Conservation (phyloP, 2,888 invertebrate genomes). For the Plemyria rubiginata region DNA sequence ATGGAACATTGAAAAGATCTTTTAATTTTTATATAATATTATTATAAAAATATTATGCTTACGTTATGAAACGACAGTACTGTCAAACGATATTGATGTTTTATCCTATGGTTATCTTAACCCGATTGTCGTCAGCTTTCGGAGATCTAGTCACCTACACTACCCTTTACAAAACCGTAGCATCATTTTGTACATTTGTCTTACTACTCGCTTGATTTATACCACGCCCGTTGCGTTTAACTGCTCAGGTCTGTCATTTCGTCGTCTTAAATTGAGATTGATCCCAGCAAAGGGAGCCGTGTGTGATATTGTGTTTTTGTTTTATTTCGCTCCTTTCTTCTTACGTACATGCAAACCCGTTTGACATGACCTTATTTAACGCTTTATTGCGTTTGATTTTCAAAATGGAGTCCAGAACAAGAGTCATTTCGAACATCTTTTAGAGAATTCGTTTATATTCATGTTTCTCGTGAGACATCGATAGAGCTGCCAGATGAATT, state of each 20-base stretch:
- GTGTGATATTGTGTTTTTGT: conserved; percentile 67
- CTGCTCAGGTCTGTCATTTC: conserved; percentile 82
- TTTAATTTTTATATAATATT: neutral
- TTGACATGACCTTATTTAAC: conserved; percentile 48
- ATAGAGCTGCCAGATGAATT: neutral
- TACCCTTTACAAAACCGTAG: conserved; percentile 43
- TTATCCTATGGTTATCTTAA: too few relatives aligned
- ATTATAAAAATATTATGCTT: neutral
- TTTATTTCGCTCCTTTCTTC: conserved; percentile 57
- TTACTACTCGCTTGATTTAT: conserved; percentile 82
- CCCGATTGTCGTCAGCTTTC: too few relatives aligned
- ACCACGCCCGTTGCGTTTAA: conserved; percentile 80
- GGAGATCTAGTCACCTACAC: neutral
- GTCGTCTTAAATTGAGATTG: conserved; percentile 83
- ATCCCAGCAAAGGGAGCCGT: conserved; percentile 69
- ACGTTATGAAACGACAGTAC: too few relatives aligned
- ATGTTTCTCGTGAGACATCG: neutral
- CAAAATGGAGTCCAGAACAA: conserved; percentile 18
- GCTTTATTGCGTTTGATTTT: conserved; percentile 41
- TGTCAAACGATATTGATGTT: too few relatives aligned
- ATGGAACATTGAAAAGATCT: neutral
- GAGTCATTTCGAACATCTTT: conserved; percentile 10
- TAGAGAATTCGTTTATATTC: neutral
- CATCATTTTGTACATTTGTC: conserved; percentile 77
- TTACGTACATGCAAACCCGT: conserved; percentile 51